A percentile compares a stretch with the other conserved stretches of the same genome.
phyloP scores from a whole-genome alignment of 1,140 invertebrate genomes.

The Calephelis nemesis region DNA sequence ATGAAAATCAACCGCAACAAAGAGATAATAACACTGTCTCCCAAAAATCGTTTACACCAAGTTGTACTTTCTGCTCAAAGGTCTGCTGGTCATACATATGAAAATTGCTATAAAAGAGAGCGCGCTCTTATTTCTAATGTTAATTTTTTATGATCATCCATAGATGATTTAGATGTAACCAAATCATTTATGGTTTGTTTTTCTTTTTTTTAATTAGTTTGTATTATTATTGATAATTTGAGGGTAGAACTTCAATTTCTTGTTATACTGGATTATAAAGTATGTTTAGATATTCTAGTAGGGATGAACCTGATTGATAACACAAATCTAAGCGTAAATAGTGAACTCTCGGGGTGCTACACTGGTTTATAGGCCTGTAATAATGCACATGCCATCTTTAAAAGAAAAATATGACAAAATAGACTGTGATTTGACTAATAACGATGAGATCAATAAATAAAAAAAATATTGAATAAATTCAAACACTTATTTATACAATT shows the following conservation, averaged over 20 bases:
- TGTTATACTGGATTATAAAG: background rate
- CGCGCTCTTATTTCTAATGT: conserved; percentile 11
- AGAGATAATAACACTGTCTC: background rate
- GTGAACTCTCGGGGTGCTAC: background rate
- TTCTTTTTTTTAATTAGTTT: conserved; percentile 3
- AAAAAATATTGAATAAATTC: conserved; percentile 28
- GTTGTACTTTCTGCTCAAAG: conserved; percentile 10
- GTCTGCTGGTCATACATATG: no score
- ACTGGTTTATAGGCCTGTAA: background rate
- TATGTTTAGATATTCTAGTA: background rate
- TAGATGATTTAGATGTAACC: conserved; percentile 9
- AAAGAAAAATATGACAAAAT: conserved; percentile 18
- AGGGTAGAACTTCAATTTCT: no score
- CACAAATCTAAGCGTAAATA: conserved; percentile 7
- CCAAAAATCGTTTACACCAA: background rate
- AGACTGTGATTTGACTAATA: no score
- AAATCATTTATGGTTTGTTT: background rate
- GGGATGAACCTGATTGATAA: background rate
- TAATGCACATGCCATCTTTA: conserved; percentile 21
- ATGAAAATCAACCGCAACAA: background rate
- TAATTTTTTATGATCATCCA: conserved; percentile 11
- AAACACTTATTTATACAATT: conserved; percentile 16
- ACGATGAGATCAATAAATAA: conserved; percentile 26
- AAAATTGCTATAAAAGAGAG: background rate
- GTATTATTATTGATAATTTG: background rate